Base-by-base conservation (phyloP, 2,888 invertebrate species). In the Leptura quadrifasciata region DNA sequence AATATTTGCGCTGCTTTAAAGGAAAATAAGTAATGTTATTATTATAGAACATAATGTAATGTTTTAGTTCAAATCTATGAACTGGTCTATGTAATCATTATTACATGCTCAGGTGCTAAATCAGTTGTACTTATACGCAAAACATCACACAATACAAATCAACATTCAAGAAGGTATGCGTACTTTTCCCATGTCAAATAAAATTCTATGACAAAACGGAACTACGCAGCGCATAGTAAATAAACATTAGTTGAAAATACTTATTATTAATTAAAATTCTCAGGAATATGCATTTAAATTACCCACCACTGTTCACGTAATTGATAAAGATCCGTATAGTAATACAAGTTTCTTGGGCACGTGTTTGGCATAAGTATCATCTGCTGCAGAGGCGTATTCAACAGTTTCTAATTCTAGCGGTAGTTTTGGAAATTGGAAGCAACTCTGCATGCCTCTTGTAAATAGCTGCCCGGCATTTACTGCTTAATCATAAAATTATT, bases 291-390 rank as follows among this genome's bases (percentile, higher is more conserved):
- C 72, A 70, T 74, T 77, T 64, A 72, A 75, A 72, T 75, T 75
- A 71, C 71, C 67, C 71, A 76, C 71, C 74, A 74, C 63, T 67
- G 69, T 69, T 75, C 77, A 75, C 75, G 77, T 77, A 77, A 75
- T 72, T 64, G 77, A 77, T 77, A 77, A 75, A 72, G 75, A 77
- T 76, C 76, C 77, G 75, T 76, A 75, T 74, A 72, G 78, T 81
- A 75, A 75, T 78, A 61, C 78, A 75, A 77, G 76, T 78, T 74
- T 78, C 70, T 52, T 9, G 69, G 77, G 80, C 81, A 83, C 83
- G 83, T 81, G 83, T 77, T 76, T 77, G 77, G 75, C 78, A 79
- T 82, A 80, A 74, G 74, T 73, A 73, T 72, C 68, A 31, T 52
- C 64, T 31, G 24, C 20, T 21, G 18, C 76, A 72, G 70, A 47